Evolutionary conservation across 2,797 vertebrate genomes (phyloP).

Genomic region (Sebastes diploproa): DNA sequence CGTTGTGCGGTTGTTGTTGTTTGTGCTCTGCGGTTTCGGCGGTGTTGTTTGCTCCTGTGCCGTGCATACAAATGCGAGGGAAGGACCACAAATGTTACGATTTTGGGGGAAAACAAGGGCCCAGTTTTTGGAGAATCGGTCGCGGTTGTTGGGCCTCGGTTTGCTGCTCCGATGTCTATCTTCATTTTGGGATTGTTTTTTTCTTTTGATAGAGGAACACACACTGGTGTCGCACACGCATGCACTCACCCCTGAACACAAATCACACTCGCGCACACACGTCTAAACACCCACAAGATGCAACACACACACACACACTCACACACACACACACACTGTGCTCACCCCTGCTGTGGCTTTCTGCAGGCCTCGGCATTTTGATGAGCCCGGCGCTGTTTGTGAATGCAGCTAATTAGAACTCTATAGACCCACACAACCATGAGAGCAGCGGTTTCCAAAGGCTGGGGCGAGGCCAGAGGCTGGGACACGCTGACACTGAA

Average conservation of each 20-base stretch:
- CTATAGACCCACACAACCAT: conserved; percentile 62
- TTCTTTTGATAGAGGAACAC: conserved; percentile 36
- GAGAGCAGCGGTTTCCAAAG: conserved; percentile 62
- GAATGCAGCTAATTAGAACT: conserved; percentile 80
- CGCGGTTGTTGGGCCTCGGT: conserved; percentile 14
- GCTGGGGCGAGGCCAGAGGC: conserved; percentile 50
- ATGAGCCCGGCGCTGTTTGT: conserved; percentile 75
- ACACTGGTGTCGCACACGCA: conserved; percentile 24
- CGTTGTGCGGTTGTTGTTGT: conserved; percentile 53
- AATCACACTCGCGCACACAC: conserved; percentile 32
- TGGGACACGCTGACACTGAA: conserved; percentile 27
- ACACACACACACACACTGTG: neutral
- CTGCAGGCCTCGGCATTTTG: conserved; percentile 77
- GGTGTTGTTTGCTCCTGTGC: conserved; percentile 48
- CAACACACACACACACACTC: neutral
- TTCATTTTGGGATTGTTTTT: conserved; percentile 33
- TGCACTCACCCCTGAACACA: conserved; percentile 21
- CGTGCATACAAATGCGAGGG: conserved; percentile 45
- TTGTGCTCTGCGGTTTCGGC: conserved; percentile 32
- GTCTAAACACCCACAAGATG: conserved; percentile 25
- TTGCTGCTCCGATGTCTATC: conserved; percentile 17
- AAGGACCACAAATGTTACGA: conserved; percentile 20
- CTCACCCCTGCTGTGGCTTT: conserved; percentile 79
- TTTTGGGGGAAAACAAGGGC: neutral
- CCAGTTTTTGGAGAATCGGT: conserved; percentile 15